These are phyloP conservation scores for Dipodomys merriami DNA, from an alignment of 2,113 vertebrate genomes.

Conservation along the genomic window DNA sequence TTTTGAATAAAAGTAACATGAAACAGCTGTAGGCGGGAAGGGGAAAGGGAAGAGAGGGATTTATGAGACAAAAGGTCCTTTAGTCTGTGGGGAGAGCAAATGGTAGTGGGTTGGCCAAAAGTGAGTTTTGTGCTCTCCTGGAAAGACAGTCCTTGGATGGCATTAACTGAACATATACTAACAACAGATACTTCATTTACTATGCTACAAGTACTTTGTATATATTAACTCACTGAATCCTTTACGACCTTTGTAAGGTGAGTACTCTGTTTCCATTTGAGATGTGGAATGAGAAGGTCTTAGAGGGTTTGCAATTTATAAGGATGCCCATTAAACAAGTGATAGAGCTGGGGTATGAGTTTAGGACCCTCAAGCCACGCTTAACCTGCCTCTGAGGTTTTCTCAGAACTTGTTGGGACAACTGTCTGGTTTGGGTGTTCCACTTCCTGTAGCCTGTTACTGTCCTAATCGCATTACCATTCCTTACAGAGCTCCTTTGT, in stretches of 20 bases:
- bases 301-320: background rate
- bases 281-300: background rate
- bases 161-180: background rate
- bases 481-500: constrained; percentile 67
- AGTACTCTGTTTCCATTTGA: background rate
- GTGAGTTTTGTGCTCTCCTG: no score
- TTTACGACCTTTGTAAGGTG: background rate
- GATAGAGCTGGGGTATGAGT: background rate
- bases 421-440: background rate
- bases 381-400: background rate
- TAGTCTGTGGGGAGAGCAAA: no score
- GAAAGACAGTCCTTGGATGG: background rate
- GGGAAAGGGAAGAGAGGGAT: no score
- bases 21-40: no score
- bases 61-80: no score
- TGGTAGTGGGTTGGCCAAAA: no score
- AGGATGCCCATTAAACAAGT: constrained; percentile 5
- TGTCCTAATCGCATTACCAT: constrained; percentile 53
- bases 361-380: background rate
- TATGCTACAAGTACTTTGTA: background rate
- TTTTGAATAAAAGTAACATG: no score
- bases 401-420: background rate
- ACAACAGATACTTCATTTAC: background rate
- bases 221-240: background rate
- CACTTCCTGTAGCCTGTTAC: background rate